A percentile compares a stretch with the other conserved stretches of the same genome.
These are phyloP conservation scores for Speoplatyrhinus poulsoni DNA, from an alignment of 2,113 vertebrate genomes.

Conservation along the genomic window DNA sequence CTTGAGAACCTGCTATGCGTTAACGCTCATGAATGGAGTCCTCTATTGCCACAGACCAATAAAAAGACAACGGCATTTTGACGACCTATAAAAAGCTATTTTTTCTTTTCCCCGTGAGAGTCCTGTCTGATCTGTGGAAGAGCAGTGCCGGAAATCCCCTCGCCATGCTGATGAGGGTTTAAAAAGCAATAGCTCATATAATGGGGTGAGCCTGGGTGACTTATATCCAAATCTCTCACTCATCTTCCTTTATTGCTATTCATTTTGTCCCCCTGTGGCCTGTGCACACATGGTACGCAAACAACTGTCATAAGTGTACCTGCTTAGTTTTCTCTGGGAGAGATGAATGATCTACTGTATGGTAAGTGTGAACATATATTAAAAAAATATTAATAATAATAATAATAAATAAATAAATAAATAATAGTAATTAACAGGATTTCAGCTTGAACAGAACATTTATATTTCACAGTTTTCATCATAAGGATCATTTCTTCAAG, in stretches of 20 bases:
- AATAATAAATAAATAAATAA: no score
- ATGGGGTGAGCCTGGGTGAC: conserved; percentile 67
- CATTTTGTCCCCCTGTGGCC: conserved; percentile 54
- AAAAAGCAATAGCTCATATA: conserved; percentile 70
- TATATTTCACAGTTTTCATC: conserved; percentile 3
- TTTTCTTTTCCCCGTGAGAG: conserved; percentile 21
- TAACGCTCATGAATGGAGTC: conserved; percentile 25
- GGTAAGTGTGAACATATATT: no score
- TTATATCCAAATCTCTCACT: conserved; percentile 74
- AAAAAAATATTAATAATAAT: no score
- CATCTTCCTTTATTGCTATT: conserved; percentile 75
- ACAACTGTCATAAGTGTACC: conserved; percentile 40
- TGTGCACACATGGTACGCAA: conserved; percentile 47
- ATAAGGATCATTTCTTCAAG: conserved; percentile 2
- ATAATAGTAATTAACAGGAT: not conserved
- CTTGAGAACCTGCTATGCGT: conserved; percentile 14
- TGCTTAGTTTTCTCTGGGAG: conserved; percentile 8
- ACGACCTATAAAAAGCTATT: conserved; percentile 11
- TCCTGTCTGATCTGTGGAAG: conserved; percentile 35
- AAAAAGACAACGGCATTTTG: conserved; percentile 44
- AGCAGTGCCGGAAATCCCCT: conserved; percentile 54
- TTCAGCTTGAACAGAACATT: conserved; percentile 8
- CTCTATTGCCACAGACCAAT: conserved; percentile 43
- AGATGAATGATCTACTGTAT: no score
- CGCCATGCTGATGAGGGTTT: conserved; percentile 71